Evolutionary conservation across 2,888 invertebrate genomes (phyloP).

Genomic region (Andricus curvator): DNA sequence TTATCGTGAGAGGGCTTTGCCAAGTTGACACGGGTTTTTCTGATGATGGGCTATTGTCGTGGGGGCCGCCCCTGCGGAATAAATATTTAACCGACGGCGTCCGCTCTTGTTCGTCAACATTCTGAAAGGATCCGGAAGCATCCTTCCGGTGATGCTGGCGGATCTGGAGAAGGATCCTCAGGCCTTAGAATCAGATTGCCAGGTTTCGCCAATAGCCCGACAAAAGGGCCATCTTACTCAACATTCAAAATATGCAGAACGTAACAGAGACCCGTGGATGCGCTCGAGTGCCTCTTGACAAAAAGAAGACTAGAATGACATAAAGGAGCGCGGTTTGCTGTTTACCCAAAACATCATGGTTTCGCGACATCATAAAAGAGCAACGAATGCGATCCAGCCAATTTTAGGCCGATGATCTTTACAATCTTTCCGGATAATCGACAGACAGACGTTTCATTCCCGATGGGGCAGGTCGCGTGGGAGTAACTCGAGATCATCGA

Average conservation of each 20-base stretch:
- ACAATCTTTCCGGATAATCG: slow-evolving; percentile 44
- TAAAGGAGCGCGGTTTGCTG: slow-evolving; percentile 51
- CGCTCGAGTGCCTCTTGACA: slow-evolving; percentile 58
- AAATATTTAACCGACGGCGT: slow-evolving; percentile 44
- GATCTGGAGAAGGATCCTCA: slow-evolving; percentile 46
- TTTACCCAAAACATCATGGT: slow-evolving; percentile 66
- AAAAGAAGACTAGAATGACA: slow-evolving; percentile 35
- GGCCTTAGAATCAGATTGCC: slow-evolving; percentile 28
- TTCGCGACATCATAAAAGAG: slow-evolving; percentile 54
- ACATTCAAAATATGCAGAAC: slow-evolving; percentile 65
- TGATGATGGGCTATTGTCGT: slow-evolving; percentile 16
- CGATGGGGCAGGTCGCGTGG: slow-evolving; percentile 50
- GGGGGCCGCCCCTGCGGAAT: slow-evolving; percentile 45
- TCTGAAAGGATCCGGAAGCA: slow-evolving; percentile 30
- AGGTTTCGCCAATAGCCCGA: slow-evolving; percentile 18
- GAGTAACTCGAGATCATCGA: slow-evolving; percentile 71
- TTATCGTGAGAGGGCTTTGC: slow-evolving; percentile 31
- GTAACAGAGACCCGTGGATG: background rate
- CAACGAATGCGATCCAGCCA: slow-evolving; percentile 50
- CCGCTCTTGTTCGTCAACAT: slow-evolving; percentile 30
- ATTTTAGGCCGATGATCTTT: slow-evolving; percentile 65
- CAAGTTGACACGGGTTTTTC: slow-evolving; percentile 30
- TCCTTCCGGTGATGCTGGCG: slow-evolving; percentile 32
- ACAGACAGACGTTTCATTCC: background rate
- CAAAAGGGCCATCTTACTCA: slow-evolving; percentile 45